Evolutionary conservation across 2,888 invertebrate genomes (phyloP).

Genomic region (Sabellastarte sp.): DNA sequence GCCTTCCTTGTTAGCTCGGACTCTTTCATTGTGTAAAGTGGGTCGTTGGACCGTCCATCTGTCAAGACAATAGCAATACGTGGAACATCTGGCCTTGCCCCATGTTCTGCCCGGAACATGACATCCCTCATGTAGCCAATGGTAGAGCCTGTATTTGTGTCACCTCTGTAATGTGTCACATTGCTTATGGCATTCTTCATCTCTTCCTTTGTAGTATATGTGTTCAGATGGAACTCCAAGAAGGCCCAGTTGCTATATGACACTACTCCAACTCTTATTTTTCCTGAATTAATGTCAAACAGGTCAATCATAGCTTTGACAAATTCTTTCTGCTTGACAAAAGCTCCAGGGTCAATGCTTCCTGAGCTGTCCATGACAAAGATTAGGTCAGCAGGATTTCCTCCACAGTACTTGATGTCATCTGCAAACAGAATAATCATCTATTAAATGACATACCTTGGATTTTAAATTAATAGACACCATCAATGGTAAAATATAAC

Average conservation of each 20-base stretch:
- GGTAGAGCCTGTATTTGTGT: constrained; percentile 31
- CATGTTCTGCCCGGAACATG: constrained; percentile 14
- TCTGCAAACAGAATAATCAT: no score
- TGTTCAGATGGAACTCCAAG: constrained; percentile 37
- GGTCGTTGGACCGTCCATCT: constrained; percentile 29
- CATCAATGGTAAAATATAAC: no score
- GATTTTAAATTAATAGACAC: no score
- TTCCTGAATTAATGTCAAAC: constrained; percentile 35
- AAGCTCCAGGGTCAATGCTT: constrained; percentile 43
- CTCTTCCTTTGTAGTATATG: constrained; percentile 40
- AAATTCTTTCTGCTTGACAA: constrained; percentile 38
- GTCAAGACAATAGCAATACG: constrained; percentile 29
- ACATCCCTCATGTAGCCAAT: constrained; percentile 18
- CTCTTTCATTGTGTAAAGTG: constrained; percentile 19
- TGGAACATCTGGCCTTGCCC: constrained; percentile 20
- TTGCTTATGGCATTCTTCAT: constrained; percentile 34
- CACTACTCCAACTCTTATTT: constrained; percentile 39
- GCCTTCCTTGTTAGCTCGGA: constrained; percentile 8
- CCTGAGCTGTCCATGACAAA: constrained; percentile 34
- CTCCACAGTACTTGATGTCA: constrained; percentile 13
- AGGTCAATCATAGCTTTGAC: constrained; percentile 37
- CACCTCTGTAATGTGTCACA: constrained; percentile 19
- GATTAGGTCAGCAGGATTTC: constrained; percentile 38
- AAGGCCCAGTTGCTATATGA: constrained; percentile 28
- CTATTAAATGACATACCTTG: no score